These are phyloP conservation scores for Crematogaster levior DNA, from an alignment of 2,888 invertebrate species.

Conservation along the genomic window DNA sequence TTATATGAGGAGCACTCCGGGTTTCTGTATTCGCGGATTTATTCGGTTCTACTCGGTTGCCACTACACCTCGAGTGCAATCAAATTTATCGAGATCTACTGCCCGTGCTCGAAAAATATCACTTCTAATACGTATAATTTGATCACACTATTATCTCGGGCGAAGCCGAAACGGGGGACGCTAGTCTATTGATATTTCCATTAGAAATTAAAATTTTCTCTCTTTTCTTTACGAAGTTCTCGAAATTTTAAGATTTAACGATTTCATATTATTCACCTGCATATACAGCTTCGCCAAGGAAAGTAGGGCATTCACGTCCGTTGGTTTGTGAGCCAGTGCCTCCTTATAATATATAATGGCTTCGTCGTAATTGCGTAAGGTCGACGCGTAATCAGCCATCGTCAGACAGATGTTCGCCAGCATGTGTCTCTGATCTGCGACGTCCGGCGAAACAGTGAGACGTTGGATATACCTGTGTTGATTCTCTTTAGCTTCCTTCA, in stretches of 20 bases:
- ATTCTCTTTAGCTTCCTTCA: constrained; percentile 92
- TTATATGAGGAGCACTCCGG: too few relatives aligned
- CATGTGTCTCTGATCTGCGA: constrained; percentile 84
- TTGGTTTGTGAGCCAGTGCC: constrained; percentile 92
- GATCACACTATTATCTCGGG: too few relatives aligned
- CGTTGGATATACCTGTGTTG: constrained; percentile 92
- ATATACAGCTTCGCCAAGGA: constrained; percentile 93
- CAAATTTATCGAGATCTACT: too few relatives aligned
- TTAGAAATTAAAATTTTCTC: background rate
- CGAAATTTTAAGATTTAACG: background rate
- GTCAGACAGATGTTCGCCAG: constrained; percentile 89
- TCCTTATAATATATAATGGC: constrained; percentile 95
- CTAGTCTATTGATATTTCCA: constrained; percentile 26
- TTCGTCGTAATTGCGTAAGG: constrained; percentile 90
- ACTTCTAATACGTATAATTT: too few relatives aligned
- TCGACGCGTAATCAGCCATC: constrained; percentile 90
- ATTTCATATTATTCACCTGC: constrained; percentile 87
- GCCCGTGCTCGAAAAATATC: too few relatives aligned
- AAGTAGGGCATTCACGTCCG: constrained; percentile 91
- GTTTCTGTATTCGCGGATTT: too few relatives aligned
- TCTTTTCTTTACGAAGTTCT: too few relatives aligned
- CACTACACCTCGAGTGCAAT: too few relatives aligned
- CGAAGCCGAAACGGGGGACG: too few relatives aligned
- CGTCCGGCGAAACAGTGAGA: constrained; percentile 88
- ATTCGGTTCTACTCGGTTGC: too few relatives aligned